Evolutionary conservation across 2,888 invertebrate species (phyloP).

Genomic region (Congeria kusceri): DNA sequence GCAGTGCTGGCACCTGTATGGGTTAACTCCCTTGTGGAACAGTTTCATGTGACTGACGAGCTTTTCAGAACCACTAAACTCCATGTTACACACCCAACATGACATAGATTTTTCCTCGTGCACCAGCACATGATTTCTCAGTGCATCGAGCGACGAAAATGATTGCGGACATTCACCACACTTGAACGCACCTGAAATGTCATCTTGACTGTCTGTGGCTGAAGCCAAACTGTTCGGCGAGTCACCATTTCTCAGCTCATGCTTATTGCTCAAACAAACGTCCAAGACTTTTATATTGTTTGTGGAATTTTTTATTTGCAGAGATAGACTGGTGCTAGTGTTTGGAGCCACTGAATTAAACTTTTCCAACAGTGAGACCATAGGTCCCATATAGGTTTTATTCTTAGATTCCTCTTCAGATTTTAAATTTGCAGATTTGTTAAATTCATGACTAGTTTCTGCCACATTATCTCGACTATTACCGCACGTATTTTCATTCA

Average conservation of each 20-base stretch:
- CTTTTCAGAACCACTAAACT: conserved; percentile 28
- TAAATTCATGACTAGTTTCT: too few species aligned
- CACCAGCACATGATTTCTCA: not conserved
- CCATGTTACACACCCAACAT: conserved; percentile 24
- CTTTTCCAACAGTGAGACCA: conserved; percentile 39
- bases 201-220: too few species aligned
- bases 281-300: not conserved
- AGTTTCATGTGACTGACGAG: conserved; percentile 63
- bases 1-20: conserved; percentile 70
- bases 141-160: not conserved
- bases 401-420: not conserved
- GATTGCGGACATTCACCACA: not conserved
- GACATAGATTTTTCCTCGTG: conserved; percentile 2
- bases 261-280: not conserved
- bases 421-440: not conserved
- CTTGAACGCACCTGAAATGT: not conserved
- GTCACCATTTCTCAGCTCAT: too few species aligned
- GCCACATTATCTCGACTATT: too few species aligned
- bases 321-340: not conserved
- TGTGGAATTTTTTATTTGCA: not conserved
- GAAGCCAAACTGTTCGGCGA: too few species aligned
- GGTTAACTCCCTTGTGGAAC: conserved; percentile 64
- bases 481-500: too few species aligned
- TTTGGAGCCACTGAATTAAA: conserved; percentile 32
- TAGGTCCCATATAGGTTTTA: conserved; percentile 28